Evolutionary conservation across 2,888 invertebrate species (phyloP), one percentile per base, ranked within the genome.

Genomic region (Ypsolopha scabrella): DNA sequence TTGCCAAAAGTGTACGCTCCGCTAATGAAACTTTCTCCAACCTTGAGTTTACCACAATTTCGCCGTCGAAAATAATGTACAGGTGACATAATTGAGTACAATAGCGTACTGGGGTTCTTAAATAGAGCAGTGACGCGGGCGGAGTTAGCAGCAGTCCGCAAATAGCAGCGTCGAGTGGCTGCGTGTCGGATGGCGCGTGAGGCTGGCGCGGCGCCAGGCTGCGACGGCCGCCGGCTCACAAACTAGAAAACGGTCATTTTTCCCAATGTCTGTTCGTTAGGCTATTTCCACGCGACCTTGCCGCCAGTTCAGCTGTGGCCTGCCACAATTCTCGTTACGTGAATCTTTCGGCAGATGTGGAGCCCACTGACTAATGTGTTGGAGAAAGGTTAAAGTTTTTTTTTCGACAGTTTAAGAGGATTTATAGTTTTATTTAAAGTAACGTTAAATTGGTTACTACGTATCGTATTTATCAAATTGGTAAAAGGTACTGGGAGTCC

Each of bases 241-340:
- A 79, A 75, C 75, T 79, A 73, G 73, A 80, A 83, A 83, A 74
- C 74, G 69, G 55, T 58, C 67, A 73, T 79, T 83, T 83, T 81
- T 78, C 81, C 78, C 67, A 80, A 83, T 80, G 73, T 79, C 72
- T 76, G 73, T 73, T 77, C 67, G 70, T 34, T 69, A 63, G 60
- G 75, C 74, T 85, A 85, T 85, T 86, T 75, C 68, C 63, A 62
- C 65, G 57, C 76, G 85, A 83, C 85, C 85, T 86, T 86, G 83
- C 68, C 70, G 67, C 67, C 61, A 68, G 64, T 66, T 67, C 68
- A 69, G 58, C 37, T 14, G 36, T 11, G 44, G 24, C 24, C 24
- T 24, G 24, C 24, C 24, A 24, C 24, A 24, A 24, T 24, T 24
- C 24, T 24, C 24, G 24, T 24, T 24, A 24, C 24, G 24, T 24